Conservation (phyloP, 1,140 invertebrate genomes). For the Cyclina sinensis region DNA sequence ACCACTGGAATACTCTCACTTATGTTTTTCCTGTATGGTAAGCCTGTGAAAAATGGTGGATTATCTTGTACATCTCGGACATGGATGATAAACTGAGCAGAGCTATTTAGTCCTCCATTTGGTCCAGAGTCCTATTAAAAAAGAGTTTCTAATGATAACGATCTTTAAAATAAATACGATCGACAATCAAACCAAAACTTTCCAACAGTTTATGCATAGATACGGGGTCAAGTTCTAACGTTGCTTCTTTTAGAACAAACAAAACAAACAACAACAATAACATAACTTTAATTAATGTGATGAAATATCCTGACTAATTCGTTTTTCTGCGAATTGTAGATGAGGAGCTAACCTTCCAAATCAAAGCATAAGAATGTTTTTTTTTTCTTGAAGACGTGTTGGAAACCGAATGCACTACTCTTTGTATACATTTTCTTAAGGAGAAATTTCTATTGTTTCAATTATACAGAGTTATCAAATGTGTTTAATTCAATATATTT, state of each 20-base stretch:
- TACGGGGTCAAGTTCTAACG: background rate
- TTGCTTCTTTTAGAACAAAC: background rate
- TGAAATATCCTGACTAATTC: no score
- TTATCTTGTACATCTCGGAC: slow-evolving; percentile 75
- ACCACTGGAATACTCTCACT: slow-evolving; percentile 38
- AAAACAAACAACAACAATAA: background rate
- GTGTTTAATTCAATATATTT: no score
- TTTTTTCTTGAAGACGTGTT: no score
- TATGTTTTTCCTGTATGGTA: slow-evolving; percentile 66
- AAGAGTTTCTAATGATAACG: no score
- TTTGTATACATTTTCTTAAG: no score
- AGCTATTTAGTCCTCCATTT: background rate
- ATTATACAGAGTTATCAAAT: no score
- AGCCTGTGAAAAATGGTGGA: slow-evolving; percentile 70
- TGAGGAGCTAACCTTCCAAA: no score
- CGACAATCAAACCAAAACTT: background rate
- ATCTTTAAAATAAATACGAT: background rate
- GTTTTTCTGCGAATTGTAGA: no score
- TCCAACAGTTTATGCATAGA: background rate
- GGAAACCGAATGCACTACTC: no score
- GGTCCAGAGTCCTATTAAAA: background rate
- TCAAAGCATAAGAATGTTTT: no score
- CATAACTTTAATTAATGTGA: no score
- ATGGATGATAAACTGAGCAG: slow-evolving; percentile 68
- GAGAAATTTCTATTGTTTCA: no score